phyloP scores from a whole-genome alignment of 2,888 invertebrate species.

The Cephus sareptanus region DNA sequence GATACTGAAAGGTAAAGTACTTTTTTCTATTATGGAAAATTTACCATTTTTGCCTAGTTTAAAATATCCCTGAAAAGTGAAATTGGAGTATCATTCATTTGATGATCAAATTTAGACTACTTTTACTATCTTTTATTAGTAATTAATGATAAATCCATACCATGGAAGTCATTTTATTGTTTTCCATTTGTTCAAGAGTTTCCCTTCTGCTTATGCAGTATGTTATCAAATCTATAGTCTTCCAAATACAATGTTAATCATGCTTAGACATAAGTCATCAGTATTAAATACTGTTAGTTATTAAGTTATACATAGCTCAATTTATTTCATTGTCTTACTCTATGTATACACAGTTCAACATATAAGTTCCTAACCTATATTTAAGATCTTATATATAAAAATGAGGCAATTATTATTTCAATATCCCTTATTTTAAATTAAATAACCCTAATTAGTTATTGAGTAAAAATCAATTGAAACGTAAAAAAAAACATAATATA shows the following conservation, averaged over 20 bases:
- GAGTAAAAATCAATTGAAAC: not conserved
- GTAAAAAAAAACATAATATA: not conserved
- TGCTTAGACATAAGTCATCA: not conserved
- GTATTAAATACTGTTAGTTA: not conserved
- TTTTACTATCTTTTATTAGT: not conserved
- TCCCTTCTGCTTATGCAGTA: not conserved
- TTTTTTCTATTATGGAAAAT: not conserved
- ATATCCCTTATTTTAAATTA: not conserved
- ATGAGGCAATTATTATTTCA: not conserved
- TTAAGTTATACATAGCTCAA: not conserved
- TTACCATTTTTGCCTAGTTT: not conserved
- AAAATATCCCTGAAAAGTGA: not conserved
- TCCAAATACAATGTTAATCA: not conserved
- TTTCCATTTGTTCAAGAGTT: not conserved
- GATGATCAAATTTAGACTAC: not conserved
- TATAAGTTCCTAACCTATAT: not conserved
- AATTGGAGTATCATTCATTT: not conserved
- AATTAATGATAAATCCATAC: not conserved
- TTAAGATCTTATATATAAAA: not conserved
- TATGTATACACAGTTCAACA: not conserved
- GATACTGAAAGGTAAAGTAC: conserved; percentile 18
- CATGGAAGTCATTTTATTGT: not conserved
- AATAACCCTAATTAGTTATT: not conserved
- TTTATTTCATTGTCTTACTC: not conserved
- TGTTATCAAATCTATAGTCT: not conserved